These are phyloP conservation scores for Phortica variegata DNA, from an alignment of 1,140 invertebrate species.

Conservation along the genomic window DNA sequence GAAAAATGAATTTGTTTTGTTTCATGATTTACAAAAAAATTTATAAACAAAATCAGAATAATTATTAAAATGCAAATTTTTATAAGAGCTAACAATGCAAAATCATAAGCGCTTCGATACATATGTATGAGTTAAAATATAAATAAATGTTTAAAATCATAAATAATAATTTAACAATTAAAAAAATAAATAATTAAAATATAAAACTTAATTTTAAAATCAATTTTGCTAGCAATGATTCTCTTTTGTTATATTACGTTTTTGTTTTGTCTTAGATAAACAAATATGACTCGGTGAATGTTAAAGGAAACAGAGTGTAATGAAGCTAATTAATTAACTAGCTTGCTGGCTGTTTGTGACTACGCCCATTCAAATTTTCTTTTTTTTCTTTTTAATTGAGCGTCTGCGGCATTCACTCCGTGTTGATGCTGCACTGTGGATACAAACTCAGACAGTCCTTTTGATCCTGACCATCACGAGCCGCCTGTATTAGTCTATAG, in stretches of 20 bases:
- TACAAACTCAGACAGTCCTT: constrained; percentile 72
- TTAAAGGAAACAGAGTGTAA: too few species aligned
- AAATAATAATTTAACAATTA: constrained; percentile 23
- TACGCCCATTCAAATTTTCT: too few species aligned
- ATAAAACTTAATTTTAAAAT: too few species aligned
- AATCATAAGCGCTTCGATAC: constrained; percentile 1
- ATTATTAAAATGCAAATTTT: constrained; percentile 26
- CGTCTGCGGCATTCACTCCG: constrained; percentile 22
- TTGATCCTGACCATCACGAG: constrained; percentile 77
- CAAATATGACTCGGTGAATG: too few species aligned
- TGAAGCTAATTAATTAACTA: too few species aligned
- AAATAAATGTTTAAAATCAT: constrained; percentile 19
- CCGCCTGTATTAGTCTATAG: constrained; percentile 76
- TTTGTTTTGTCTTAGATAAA: too few species aligned
- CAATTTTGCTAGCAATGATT: too few species aligned
- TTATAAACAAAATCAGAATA: constrained; percentile 46
- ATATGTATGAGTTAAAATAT: constrained; percentile 11
- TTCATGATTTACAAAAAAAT: constrained; percentile 12
- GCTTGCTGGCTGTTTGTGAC: too few species aligned
- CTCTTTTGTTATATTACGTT: too few species aligned
- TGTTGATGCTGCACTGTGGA: constrained; percentile 62
- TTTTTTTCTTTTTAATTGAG: too few species aligned
- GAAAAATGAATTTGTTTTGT: constrained; percentile 14
- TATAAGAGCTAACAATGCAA: too few species aligned
- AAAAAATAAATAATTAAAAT: constrained; percentile 41